Evolutionary conservation across 1,140 invertebrate species (phyloP).

Genomic region (Glossosoma conforme): DNA sequence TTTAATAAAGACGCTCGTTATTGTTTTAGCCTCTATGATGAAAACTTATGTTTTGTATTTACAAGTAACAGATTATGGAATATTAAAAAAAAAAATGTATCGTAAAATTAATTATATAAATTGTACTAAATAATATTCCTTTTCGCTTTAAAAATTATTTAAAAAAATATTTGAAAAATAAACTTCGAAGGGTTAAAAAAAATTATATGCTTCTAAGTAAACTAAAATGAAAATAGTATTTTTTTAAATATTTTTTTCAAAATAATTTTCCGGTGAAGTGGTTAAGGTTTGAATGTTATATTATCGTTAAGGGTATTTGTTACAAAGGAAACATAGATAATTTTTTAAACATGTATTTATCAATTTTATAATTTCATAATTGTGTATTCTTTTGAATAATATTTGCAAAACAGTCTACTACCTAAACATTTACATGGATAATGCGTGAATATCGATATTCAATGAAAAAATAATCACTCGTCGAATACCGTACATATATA

Average conservation of each 20-base stretch:
- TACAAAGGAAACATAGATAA: no score
- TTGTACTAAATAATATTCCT: neutral
- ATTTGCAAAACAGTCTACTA: constrained; percentile 31
- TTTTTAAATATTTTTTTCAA: no score
- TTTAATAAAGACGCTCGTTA: no score
- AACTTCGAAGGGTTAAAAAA: constrained; percentile 3
- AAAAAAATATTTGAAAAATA: neutral
- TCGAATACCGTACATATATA: neutral
- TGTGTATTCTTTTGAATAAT: constrained; percentile 31
- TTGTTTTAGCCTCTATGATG: no score
- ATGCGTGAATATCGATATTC: constrained; percentile 13
- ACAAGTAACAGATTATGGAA: neutral
- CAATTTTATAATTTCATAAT: constrained; percentile 32
- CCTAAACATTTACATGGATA: constrained; percentile 30
- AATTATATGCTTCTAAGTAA: no score
- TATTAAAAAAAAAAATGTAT: neutral
- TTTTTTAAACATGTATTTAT: constrained; percentile 29
- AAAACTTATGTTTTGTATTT: neutral
- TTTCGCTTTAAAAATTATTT: neutral
- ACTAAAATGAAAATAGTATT: no score
- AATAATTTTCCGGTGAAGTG: no score
- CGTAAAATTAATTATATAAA: neutral
- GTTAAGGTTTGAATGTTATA: no score
- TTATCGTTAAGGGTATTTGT: no score
- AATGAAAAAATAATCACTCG: constrained; percentile 9